phyloP scores from a whole-genome alignment of 2,797 vertebrate species.

The Argya squamiceps region DNA sequence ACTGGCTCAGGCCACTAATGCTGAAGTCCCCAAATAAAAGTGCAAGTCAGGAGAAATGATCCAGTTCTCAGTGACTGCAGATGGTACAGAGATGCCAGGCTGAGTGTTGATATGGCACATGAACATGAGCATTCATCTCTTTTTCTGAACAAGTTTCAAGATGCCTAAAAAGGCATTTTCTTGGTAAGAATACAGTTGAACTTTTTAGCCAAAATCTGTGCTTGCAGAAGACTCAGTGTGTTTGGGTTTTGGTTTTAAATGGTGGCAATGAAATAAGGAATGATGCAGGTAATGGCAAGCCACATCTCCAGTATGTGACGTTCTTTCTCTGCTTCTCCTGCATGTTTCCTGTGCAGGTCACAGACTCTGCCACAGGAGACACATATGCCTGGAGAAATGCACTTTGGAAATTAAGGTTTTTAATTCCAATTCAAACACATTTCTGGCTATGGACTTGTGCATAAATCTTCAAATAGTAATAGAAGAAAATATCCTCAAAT shows the following conservation, averaged over 20 bases:
- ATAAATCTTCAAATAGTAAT: not conserved
- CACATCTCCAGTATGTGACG: not conserved
- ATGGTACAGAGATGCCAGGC: not conserved
- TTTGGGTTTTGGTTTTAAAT: not conserved
- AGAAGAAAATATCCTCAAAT: not conserved
- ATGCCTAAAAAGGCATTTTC: not conserved
- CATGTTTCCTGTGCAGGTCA: rapidly evolving
- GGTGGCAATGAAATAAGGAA: not conserved
- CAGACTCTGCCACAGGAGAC: not conserved
- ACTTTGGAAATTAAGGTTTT: not conserved
- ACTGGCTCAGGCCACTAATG: not conserved
- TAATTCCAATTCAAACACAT: not conserved
- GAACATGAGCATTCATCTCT: not conserved
- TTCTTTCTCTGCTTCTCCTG: not conserved
- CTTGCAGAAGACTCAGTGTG: not conserved
- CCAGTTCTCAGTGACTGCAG: not conserved
- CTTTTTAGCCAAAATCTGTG: not conserved
- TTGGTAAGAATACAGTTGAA: not conserved
- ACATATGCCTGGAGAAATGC: not conserved
- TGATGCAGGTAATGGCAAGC: not conserved
- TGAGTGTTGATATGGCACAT: not conserved
- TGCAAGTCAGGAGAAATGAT: not conserved
- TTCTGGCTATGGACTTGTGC: not conserved
- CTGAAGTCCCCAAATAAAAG: not conserved
- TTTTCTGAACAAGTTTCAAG: not conserved